These are phyloP conservation scores for Hyles lineata DNA, from an alignment of 2,888 invertebrate species.

Conservation along the genomic window DNA sequence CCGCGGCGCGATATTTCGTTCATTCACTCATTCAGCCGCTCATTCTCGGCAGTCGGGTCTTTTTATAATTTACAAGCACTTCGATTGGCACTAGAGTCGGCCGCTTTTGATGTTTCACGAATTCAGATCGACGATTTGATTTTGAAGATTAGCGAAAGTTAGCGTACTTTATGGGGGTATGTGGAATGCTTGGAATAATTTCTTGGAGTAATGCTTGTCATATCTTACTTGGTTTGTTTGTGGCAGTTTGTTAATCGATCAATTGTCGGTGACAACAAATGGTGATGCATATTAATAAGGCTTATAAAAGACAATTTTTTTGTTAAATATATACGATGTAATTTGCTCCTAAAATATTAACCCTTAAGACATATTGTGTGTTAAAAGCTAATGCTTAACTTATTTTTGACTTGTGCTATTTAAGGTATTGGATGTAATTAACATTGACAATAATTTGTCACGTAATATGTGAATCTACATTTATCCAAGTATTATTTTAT, in stretches of 20 bases:
- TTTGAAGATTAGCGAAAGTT: slow-evolving; percentile 27
- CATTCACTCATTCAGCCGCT: slow-evolving; percentile 66
- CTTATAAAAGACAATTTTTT: no score
- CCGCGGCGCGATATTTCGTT: slow-evolving; percentile 73
- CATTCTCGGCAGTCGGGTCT: slow-evolving; percentile 63
- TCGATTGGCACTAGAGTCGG: slow-evolving; percentile 79
- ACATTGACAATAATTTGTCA: no score
- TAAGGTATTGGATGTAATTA: no score
- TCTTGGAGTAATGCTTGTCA: not conserved
- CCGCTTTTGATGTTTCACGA: slow-evolving; percentile 62
- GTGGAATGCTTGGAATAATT: slow-evolving; percentile 24
- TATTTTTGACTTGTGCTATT: no score
- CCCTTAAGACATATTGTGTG: no score
- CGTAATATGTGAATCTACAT: no score
- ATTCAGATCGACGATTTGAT: slow-evolving; percentile 30
- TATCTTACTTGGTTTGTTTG: not conserved
- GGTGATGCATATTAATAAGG: no score
- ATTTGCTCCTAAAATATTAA: no score
- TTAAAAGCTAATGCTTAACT: no score
- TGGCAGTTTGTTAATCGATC: not conserved
- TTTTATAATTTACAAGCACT: slow-evolving; percentile 62
- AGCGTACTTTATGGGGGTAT: slow-evolving; percentile 4
- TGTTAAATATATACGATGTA: no score
- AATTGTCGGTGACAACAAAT: no score
- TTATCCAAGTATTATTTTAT: not conserved